Conservation (phyloP, 2,888 invertebrate species). For the Leptopterna dolabrata region DNA sequence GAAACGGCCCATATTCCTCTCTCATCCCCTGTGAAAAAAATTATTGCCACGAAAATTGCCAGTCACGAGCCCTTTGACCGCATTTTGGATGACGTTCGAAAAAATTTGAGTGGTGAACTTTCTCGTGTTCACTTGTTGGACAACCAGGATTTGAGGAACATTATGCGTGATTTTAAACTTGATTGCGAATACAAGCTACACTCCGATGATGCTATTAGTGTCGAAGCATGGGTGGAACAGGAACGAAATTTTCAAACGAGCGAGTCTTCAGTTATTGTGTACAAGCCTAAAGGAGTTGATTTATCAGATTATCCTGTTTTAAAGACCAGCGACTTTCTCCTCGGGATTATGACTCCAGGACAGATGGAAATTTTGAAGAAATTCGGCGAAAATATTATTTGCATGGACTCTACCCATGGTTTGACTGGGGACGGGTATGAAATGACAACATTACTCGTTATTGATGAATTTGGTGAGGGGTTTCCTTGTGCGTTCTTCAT, state of each 20-base stretch:
- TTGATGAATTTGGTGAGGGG: conserved; percentile 62
- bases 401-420: conserved; percentile 63
- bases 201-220: neutral
- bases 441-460: conserved; percentile 59
- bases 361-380: conserved; percentile 62
- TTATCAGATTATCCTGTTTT: neutral
- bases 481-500: conserved; percentile 62
- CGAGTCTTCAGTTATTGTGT: neutral
- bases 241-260: neutral
- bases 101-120: neutral
- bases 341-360: conserved; percentile 63
- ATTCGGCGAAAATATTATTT: conserved; percentile 61
- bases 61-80: neutral
- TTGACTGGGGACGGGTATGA: conserved; percentile 61
- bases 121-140: neutral
- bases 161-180: neutral
- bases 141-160: conserved; percentile 1
- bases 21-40: neutral
- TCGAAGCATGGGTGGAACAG: neutral
- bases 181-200: neutral
- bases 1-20: neutral
- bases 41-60: conserved; percentile 1
- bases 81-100: neutral
- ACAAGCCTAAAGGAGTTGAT: neutral
- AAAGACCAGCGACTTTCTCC: conserved; percentile 62